A percentile compares a stretch with the other conserved stretches of the same genome.
Conservation (phyloP, 2,797 vertebrate genomes). For the Sparus aurata region DNA sequence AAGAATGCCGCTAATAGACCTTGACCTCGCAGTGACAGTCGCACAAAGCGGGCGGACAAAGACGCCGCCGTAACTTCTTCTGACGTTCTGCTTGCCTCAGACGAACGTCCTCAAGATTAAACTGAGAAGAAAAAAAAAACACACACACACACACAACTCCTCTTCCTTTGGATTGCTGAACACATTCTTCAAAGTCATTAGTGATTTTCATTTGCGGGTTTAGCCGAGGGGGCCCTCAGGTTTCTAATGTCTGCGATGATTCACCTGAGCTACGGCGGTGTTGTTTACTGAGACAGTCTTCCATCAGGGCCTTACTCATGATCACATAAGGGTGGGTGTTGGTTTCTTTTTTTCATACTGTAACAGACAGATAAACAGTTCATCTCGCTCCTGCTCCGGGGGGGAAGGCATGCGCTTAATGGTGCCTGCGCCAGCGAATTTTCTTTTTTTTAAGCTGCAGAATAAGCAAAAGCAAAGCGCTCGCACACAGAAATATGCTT, state of each 20-base stretch:
- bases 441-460: slow-evolving; percentile 51
- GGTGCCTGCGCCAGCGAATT: slow-evolving; percentile 54
- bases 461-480: slow-evolving; percentile 58
- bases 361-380: slow-evolving; percentile 61
- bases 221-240: slow-evolving; percentile 7
- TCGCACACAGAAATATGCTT: slow-evolving; percentile 36
- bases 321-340: slow-evolving; percentile 22
- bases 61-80: slow-evolving; percentile 36
- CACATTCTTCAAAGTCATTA: slow-evolving; percentile 43
- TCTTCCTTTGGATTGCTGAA: background rate
- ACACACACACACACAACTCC: too few species aligned
- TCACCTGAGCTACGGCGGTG: slow-evolving; percentile 37
- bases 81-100: slow-evolving; percentile 15
- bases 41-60: slow-evolving; percentile 64
- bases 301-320: slow-evolving; percentile 38
- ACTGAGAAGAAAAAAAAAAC: background rate
- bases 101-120: slow-evolving; percentile 41
- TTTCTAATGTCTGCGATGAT: slow-evolving; percentile 36
- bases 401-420: slow-evolving; percentile 41
- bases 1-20: slow-evolving; percentile 72
- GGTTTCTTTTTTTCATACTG: slow-evolving; percentile 44
- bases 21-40: slow-evolving; percentile 70
- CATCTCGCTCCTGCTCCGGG: slow-evolving; percentile 43
- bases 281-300: slow-evolving; percentile 50
- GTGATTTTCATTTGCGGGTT: slow-evolving; percentile 53